Base-by-base conservation (phyloP, 2,888 invertebrate genomes). In the Synanthedon myopaeformis region DNA sequence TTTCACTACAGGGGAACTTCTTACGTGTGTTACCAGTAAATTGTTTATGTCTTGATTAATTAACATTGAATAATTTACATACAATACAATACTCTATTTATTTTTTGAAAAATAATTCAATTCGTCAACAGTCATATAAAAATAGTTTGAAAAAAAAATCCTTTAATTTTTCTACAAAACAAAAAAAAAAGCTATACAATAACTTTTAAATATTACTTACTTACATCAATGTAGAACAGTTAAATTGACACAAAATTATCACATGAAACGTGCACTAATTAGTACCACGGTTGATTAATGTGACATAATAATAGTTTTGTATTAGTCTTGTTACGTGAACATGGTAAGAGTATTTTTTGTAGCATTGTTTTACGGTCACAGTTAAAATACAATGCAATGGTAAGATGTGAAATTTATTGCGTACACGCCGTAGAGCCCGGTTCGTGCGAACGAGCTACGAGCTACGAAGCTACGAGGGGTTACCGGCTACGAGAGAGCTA, bases 251-350 rank as follows among this genome's bases (percentile, higher is more conserved):
- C 55, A 50, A 51, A 42, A 56, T 70, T 70, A 69, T 76, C 75
- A 67, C 64, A 62, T 65, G 64, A 72, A 69, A 66, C 72, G 66
- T 70, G 78, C 72, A 66, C 57, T 70, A 67, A 67, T 72, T 66
- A 77, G 66, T 76, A 78, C 72, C 80, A 78, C 77, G 78, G 73
- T 69, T 80, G 73, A 64, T 74, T 69, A 62, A 69, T 75, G 78
- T 75, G 64, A 70, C 72, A 74, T 73, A 77, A 74, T 69, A 77
- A 72, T 67, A 66, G 35, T 35, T 35, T 69, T 66, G 68, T 71
- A 76, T 78, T 75, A 74, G 70, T 76, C 67, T 71, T 69, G 66
- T 75, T 64, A 70, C 73, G 75, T 66, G 64, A 75, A 73, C 76
- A 77, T 76, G 75, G 74, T 69, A 62, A 65, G 67, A 65, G 60